phyloP scores from a whole-genome alignment of 2,113 vertebrate genomes.

The Anhinga anhinga region DNA sequence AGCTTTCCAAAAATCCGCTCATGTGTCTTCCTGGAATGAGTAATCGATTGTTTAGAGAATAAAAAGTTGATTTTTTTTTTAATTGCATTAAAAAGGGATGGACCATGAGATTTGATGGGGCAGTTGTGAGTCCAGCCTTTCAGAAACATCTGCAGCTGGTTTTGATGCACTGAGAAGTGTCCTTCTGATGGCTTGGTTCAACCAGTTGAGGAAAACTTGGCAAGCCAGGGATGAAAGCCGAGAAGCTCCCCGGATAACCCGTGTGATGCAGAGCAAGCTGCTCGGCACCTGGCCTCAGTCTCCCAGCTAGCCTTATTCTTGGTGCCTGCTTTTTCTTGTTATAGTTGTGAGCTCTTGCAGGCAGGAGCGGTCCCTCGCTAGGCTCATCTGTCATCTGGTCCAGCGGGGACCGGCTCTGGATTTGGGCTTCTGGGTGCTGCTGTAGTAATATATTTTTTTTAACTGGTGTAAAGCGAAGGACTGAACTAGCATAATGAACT shows the following conservation, averaged over 20 bases:
- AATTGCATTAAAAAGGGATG: neutral
- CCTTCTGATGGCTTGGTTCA: neutral
- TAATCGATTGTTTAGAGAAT: neutral
- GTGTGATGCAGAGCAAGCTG: neutral
- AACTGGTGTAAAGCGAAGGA: neutral
- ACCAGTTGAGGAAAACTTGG: rapidly evolving
- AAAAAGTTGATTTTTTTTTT: neutral
- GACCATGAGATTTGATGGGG: neutral
- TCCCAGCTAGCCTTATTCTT: neutral
- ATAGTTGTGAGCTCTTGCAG: neutral
- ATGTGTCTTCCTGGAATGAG: neutral
- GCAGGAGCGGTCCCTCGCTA: neutral
- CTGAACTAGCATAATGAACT: neutral
- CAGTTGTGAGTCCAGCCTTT: neutral
- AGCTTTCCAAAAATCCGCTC: neutral
- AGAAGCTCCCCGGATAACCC: rapidly evolving
- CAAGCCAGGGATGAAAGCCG: neutral
- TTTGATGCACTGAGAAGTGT: too few relatives aligned
- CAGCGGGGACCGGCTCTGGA: neutral
- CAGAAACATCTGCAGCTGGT: neutral
- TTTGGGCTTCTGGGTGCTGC: neutral
- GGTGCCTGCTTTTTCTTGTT: neutral
- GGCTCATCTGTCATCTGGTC: neutral
- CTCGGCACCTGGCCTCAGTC: neutral
- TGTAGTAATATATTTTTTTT: neutral